Evolutionary conservation across 1,140 invertebrate genomes (phyloP), one percentile per base, ranked within the genome.

Genomic region (Proales similis): DNA sequence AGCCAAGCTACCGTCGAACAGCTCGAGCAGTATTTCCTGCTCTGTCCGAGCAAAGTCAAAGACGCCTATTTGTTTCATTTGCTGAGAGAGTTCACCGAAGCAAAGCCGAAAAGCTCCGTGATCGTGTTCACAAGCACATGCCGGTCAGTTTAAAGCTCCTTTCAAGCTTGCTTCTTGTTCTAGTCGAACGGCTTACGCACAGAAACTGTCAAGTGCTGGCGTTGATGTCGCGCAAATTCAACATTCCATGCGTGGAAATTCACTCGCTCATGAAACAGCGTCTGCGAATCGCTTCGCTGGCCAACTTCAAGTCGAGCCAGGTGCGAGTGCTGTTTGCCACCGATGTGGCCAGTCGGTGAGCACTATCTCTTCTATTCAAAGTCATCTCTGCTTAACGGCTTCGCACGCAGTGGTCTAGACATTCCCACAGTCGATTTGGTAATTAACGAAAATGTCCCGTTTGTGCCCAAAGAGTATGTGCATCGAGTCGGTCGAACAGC

Each of bases 111-210:
- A 45, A 84, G 84, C 19, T 89, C 87, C 39, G 82, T 94, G 24
- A 88, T 96, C 71, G 85, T 96, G 38, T 96, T 96, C 70, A 89
- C 88, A 19, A 84, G 88, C 67, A 93, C 90, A 45, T 93, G 91
- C 82, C 91, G 89, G 87, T 90, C 77, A 76, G 81, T 76, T 12
- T 48, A 63, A 27, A 30, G n/a, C 19, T 63, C 6, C 29, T 30
- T 20, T 51, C 26, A n/a, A 48, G 33, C 14, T 36, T 17, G 17
- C n/a, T 11, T 11, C 11, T 36, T 36, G 11, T 36, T 36, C n/a
- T 36, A 36, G 4, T 65, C 72, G 72, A n/a, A n/a, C n/a, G n/a
- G n/a, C n/a, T n/a, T n/a, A n/a, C n/a, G n/a, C n/a, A n/a, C n/a
- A n/a, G n/a, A 47, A 74, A 76, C 61, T 72, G 73, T n/a, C 75